Evolutionary conservation across 2,113 vertebrate species (phyloP), one percentile per base, ranked within the genome.

Genomic region (Corythaixoides concolor): DNA sequence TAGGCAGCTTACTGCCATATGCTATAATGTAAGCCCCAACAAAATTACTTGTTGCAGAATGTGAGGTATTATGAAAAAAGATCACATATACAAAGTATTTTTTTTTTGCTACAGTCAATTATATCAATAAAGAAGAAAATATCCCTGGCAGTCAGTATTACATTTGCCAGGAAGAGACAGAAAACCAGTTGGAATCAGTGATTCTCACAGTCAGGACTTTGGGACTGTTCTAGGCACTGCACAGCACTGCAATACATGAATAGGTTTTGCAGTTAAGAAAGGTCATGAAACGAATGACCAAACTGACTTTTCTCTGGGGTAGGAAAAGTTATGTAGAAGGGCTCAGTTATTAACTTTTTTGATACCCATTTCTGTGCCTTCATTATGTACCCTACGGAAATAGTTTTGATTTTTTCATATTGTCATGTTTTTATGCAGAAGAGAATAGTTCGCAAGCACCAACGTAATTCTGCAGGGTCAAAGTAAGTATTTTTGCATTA

Each of bases 311-410:
- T 41, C 23, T 58, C 41, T 32, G 12, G 28, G 9, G 17, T 3
- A 74, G 28, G 26, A 89, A 82, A 59, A 35, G 8, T 52, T 60
- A 30, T 2, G 9, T 12, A 73, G 35, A 83, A 85, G 80, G 26
- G 23, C 17, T 30, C 33, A 32, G 19, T 15, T 41, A 56, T 3
- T 35, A 6, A 28, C 8, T 47, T 55, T 45, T 23, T 72, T 37
- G 47, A 32, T 26, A 39, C 2, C 3, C 8, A 68, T 73, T 85
- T 83, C 35, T 67, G 13, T 50, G 41, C 8, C 41, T 80, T 73
- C 22, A 37, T 52, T 62, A 27, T 12, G 19, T 5, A 60, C 3
- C 19, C 15, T 10, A 56, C 0, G 0, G 30, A 52, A 76, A 43
- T 1, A 5, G 37, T 22, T 79, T 35, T 27, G 14, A 67, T n/a